These are phyloP conservation scores for Chelidonichthys spinosus DNA, from an alignment of 2,797 vertebrate genomes.

Conservation along the genomic window DNA sequence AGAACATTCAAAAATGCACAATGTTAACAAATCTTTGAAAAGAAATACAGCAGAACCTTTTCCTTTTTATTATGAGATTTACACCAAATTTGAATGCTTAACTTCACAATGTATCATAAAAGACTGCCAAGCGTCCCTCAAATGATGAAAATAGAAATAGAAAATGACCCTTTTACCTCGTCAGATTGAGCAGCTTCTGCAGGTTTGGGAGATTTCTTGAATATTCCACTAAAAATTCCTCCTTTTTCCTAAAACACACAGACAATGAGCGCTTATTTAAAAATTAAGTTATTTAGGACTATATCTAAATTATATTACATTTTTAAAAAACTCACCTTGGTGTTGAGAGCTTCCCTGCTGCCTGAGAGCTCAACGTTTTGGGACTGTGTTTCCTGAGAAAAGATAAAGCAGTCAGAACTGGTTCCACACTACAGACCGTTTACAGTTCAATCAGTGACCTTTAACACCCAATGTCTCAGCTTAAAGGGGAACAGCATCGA, in stretches of 20 bases:
- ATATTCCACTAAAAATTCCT: constrained; percentile 66
- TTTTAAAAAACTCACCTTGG: constrained; percentile 28
- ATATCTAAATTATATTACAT: neutral
- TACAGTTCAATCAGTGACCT: neutral
- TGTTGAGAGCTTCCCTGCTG: constrained; percentile 46
- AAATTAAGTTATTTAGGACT: neutral
- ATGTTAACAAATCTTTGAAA: neutral
- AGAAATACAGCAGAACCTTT: neutral
- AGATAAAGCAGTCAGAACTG: neutral
- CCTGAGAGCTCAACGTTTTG: constrained; percentile 36
- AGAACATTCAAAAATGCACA: neutral
- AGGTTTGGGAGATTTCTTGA: constrained; percentile 62
- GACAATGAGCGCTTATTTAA: neutral
- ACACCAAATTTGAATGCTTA: too few relatives aligned
- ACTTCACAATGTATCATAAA: neutral
- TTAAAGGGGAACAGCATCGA: neutral
- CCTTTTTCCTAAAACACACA: constrained; percentile 63
- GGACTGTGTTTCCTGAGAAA: constrained; percentile 40
- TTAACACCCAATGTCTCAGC: neutral
- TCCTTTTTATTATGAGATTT: too few relatives aligned
- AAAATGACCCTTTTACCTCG: constrained; percentile 29
- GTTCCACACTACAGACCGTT: neutral
- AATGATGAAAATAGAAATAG: neutral
- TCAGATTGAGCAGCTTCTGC: constrained; percentile 42
- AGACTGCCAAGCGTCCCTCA: neutral